Evolutionary conservation across 2,113 vertebrate genomes (phyloP).

Genomic region (Corydoras maculifer): DNA sequence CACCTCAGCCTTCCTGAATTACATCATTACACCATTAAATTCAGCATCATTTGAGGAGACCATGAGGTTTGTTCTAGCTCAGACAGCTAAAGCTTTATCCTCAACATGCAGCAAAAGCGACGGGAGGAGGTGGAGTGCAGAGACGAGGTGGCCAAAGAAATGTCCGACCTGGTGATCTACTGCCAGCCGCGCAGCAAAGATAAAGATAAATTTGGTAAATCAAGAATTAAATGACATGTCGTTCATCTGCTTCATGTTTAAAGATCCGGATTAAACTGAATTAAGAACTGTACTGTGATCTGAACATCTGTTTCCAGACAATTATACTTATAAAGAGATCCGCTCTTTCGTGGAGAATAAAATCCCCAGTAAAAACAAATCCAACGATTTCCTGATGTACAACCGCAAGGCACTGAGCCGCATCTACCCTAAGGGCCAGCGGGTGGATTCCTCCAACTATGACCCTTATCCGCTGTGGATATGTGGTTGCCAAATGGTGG

Average conservation of each 20-base stretch:
- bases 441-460: constrained; percentile 95
- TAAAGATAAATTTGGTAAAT: constrained; percentile 85
- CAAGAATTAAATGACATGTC: background rate
- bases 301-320: constrained; percentile 56
- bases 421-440: constrained; percentile 89
- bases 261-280: too few relatives aligned
- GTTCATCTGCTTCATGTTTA: background rate
- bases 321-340: constrained; percentile 82
- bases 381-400: constrained; percentile 74
- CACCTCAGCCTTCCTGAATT: too few relatives aligned
- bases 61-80: too few relatives aligned
- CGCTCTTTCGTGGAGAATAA: constrained; percentile 96
- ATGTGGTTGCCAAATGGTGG: constrained; percentile 89
- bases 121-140: constrained; percentile 82
- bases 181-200: constrained; percentile 93
- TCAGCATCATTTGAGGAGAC: background rate
- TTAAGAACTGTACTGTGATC: too few relatives aligned
- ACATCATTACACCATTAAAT: background rate
- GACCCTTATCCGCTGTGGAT: constrained; percentile 90
- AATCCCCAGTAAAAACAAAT: constrained; percentile 68
- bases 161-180: constrained; percentile 92
- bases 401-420: constrained; percentile 88
- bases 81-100: constrained; percentile 11
- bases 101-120: constrained; percentile 66
- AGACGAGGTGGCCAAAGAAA: constrained; percentile 85